Evolutionary conservation across 2,888 invertebrate species (phyloP).

Genomic region (Sclerodermus sp.): DNA sequence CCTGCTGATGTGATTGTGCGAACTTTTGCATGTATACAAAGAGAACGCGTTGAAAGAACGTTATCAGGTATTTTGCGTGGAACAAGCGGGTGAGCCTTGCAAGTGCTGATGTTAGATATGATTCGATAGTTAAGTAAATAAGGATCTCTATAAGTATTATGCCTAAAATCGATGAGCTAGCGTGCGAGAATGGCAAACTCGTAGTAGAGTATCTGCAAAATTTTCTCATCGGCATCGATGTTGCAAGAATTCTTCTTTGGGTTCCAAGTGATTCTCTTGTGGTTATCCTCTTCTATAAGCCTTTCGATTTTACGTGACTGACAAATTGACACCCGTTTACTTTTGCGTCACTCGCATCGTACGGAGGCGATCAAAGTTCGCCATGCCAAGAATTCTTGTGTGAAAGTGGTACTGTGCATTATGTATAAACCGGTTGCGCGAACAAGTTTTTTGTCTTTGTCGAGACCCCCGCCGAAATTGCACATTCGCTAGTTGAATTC

Average conservation of each 20-base stretch:
- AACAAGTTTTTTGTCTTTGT: no score
- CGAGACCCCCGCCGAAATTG: no score
- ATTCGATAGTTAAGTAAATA: conserved; percentile 19
- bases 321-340: neutral
- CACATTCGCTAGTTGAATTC: no score
- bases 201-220: conserved; percentile 6
- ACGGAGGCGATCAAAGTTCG: neutral
- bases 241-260: neutral
- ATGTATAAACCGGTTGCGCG: no score
- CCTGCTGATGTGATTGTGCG: conserved; percentile 22
- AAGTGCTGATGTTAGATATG: conserved; percentile 31
- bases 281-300: no score
- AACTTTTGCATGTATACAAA: conserved; percentile 36
- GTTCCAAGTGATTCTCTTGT: no score
- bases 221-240: conserved; percentile 20
- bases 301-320: no score
- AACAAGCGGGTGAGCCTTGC: conserved; percentile 24
- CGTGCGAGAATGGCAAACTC: conserved; percentile 8
- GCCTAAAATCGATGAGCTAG: neutral
- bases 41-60: conserved; percentile 40
- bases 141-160: conserved; percentile 6
- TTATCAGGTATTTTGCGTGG: conserved; percentile 23
- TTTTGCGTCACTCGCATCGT: neutral
- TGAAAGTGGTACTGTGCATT: neutral
- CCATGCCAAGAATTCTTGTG: neutral